Evolutionary conservation across 2,797 vertebrate species (phyloP), one percentile per base, ranked within the genome.

Genomic region (Leptodactylus fallax): DNA sequence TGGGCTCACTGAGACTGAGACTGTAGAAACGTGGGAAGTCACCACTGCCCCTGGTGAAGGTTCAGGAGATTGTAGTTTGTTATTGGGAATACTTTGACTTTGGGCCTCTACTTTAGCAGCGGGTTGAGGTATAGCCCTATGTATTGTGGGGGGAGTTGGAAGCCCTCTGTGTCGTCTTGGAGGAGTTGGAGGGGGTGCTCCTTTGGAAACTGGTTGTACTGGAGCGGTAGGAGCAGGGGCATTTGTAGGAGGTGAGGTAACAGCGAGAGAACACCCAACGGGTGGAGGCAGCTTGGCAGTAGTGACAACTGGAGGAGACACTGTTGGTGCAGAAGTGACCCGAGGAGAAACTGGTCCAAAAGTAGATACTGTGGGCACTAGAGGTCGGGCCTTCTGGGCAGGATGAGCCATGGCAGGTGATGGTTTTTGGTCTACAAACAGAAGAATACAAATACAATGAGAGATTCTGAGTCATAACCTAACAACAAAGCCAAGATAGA

Each of bases 181-280:
- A 71, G 21, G 86, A 13, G 83, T 83, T 84, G 88, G 84, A 85
- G 90, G 90, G 58, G 58, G 90, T 6, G 74, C 56, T 23, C 17
- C 86, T 0, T 83, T 86, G 17, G n/a, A 80, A 67, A 79, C 21
- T 1, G 63, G 36, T 71, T 90, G 90, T 3, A 93, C 92, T 87
- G 94, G 93, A 81, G 92, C 91, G 0, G 51, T 23, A 91, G 83
- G 87, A 87, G 85, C 86, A 90, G 79, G 79, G 85, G 87, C 84
- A 58, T 91, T 81, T 53, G 79, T 83, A 85, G 19, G 56, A 86
- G 87, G 21, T 23, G 85, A 58, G 16, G 74, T 19, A 72, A 27
- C 53, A 23, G 72, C 79, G 11, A 79, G n/a, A 61, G 88, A n/a
- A 71, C 79, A 89, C 51, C 84, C 88, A 36, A 82, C 69, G 3